These are phyloP conservation scores for Neostethus bicornis DNA, from an alignment of 2,797 vertebrate species.

Conservation along the genomic window DNA sequence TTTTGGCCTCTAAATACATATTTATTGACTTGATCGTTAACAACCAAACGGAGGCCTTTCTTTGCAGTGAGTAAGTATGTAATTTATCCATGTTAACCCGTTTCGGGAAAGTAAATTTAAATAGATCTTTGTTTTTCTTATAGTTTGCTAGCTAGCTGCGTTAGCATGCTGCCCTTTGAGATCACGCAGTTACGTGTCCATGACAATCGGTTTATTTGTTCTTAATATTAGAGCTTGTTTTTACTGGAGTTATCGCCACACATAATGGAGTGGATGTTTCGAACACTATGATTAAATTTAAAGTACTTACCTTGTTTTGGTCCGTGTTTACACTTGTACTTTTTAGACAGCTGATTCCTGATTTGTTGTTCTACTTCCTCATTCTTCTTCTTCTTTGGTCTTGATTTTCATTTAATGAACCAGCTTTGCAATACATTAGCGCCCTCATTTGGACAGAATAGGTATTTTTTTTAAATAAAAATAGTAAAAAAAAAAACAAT, in stretches of 20 bases:
- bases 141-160: conserved; percentile 35
- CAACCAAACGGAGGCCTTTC: background rate
- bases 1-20: background rate
- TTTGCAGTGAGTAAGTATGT: fast-evolving
- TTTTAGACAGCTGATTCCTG: conserved; percentile 73
- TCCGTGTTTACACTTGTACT: conserved; percentile 59
- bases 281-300: background rate
- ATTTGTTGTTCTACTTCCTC: conserved; percentile 48
- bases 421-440: background rate
- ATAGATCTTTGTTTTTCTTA: conserved; percentile 11
- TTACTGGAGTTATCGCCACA: background rate
- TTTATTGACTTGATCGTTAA: background rate
- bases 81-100: fast-evolving
- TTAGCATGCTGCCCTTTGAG: conserved; percentile 41
- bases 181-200: conserved; percentile 47
- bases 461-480: background rate
- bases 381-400: background rate
- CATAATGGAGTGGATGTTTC: background rate
- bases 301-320: conserved; percentile 40
- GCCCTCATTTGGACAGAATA: conserved; percentile 5
- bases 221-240: too few species aligned
- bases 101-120: background rate
- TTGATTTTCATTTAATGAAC: background rate
- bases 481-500: too few species aligned
- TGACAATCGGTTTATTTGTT: too few species aligned